A percentile compares a stretch with the other conserved stretches of the same genome.
Evolutionary conservation across 2,888 invertebrate species (phyloP).

Genomic region (Halictus quadricinctus): DNA sequence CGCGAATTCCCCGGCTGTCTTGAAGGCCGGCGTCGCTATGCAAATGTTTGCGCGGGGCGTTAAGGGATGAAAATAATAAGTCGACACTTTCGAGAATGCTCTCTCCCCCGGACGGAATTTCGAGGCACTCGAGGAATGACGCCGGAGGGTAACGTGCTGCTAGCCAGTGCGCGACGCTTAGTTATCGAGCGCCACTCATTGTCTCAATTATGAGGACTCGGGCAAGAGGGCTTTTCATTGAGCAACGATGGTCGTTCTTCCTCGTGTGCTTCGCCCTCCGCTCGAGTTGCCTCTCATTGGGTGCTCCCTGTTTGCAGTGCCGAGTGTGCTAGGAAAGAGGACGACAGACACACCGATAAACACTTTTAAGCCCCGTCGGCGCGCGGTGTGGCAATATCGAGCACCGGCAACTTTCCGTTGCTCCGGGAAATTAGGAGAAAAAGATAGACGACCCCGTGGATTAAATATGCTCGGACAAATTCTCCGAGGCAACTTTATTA

Average conservation of each 20-base stretch:
- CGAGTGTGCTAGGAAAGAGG: background rate
- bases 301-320: constrained; percentile 24
- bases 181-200: constrained; percentile 64
- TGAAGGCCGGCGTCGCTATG: constrained; percentile 60
- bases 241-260: constrained; percentile 52
- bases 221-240: constrained; percentile 55
- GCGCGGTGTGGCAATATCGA: background rate
- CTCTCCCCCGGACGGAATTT: constrained; percentile 35
- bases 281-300: constrained; percentile 20
- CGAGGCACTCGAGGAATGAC: constrained; percentile 23
- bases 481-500: background rate
- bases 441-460: background rate
- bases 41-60: constrained; percentile 74
- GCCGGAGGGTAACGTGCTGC: constrained; percentile 45
- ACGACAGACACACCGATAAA: constrained; percentile 18
- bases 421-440: background rate
- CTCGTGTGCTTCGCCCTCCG: constrained; percentile 27
- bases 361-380: background rate
- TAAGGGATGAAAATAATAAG: constrained; percentile 76
- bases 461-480: constrained; percentile 5
- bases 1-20: constrained; percentile 5
- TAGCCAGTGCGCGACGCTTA: constrained; percentile 42
- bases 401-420: background rate
- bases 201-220: constrained; percentile 62
- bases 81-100: constrained; percentile 46